Conservation (phyloP, 64 coral and sea anemone species). For the Hydrozoanthus tunicans region DNA sequence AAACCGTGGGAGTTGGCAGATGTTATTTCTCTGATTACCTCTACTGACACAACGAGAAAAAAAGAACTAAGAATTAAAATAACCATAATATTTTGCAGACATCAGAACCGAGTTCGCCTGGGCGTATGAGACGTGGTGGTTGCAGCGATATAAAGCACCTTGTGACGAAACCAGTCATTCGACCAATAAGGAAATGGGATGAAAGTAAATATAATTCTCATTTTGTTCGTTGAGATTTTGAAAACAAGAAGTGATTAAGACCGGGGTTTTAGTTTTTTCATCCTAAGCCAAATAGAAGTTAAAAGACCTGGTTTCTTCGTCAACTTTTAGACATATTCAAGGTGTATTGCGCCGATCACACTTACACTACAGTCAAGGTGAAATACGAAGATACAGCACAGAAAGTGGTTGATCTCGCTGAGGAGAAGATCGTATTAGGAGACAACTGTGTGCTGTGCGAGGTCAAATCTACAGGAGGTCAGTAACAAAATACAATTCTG, state of each 20-base stretch:
- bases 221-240: neutral
- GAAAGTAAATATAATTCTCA: conserved; percentile 18
- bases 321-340: conserved; percentile 63
- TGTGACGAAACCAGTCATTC: neutral
- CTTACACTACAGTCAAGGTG: conserved; percentile 66
- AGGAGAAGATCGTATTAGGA: conserved; percentile 69
- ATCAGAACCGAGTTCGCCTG: neutral
- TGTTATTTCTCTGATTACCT: too few species aligned
- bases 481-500: neutral
- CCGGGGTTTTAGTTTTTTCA: too few species aligned
- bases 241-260: too few species aligned
- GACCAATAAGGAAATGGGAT: conserved; percentile 29
- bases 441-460: conserved; percentile 81
- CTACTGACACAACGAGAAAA: too few species aligned
- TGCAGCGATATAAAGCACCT: conserved; percentile 31
- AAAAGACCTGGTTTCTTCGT: too few species aligned
- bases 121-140: conserved; percentile 15
- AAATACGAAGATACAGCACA: conserved; percentile 73
- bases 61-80: neutral
- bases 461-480: conserved; percentile 85
- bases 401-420: conserved; percentile 69
- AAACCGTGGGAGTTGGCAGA: too few species aligned
- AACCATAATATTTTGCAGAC: neutral
- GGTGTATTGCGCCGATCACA: conserved; percentile 87
- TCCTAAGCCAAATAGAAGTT: too few species aligned